Evolutionary conservation across 2,888 invertebrate genomes (phyloP), one percentile per base, ranked within the genome.

Genomic region (Allacma fusca): DNA sequence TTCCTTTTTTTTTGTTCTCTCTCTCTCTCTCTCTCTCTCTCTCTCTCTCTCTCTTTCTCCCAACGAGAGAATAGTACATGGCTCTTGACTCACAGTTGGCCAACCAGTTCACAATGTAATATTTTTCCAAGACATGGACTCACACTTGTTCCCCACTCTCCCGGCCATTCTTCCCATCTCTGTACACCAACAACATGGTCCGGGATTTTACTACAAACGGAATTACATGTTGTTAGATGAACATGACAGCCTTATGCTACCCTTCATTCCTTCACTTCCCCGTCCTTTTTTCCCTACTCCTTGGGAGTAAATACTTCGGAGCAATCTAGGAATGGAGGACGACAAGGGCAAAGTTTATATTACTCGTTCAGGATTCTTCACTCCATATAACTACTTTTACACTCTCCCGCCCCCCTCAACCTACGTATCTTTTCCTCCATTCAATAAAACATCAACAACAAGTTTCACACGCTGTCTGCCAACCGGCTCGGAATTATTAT

Each of bases 41-140:
- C n/a, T n/a, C n/a, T n/a, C n/a, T n/a, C n/a, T n/a, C n/a, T n/a
- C n/a, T n/a, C n/a, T n/a, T n/a, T n/a, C n/a, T n/a, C n/a, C n/a
- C n/a, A n/a, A 64, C 2, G 21, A 24, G 13, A 64, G 65, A 65
- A 26, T 26, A 65, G 12, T 64, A 13, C 40, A 40, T 40, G 40
- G 40, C 40, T 40, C 40, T 40, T 26, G 67, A 29, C 29, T 67
- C 67, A 67, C 28, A 67, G 67, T 67, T 67, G 67, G 67, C 67
- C 67, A 67, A 67, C 67, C 67, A 29, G 62, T 62, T 62, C 62
- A 62, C 62, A 62, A 62, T 62, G 62, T 62, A 67, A 67, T 28
- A 67, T 67, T 29, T 29, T 26, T 28, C 28, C 29, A 67, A 29
- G 29, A 67, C 67, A 67, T 29, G 67, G 67, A 67, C 67, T 67